Evolutionary conservation across 2,797 vertebrate genomes (phyloP), one percentile per base, ranked within the genome.

Genomic region (Fistularia tabacaria): DNA sequence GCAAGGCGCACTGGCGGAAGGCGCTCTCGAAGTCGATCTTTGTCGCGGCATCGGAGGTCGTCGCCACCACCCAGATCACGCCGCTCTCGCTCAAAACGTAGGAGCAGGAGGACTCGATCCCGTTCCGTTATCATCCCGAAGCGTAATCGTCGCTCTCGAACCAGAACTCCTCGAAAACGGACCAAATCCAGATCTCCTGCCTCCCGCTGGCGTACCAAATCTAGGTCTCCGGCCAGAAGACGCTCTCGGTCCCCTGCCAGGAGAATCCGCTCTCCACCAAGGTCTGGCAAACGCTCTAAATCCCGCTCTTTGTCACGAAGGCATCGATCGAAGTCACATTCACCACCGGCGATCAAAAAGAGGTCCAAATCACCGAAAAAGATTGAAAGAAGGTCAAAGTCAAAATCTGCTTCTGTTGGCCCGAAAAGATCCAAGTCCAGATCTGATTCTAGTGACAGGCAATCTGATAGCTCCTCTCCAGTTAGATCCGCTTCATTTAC

Each of bases 21-120:
- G 48, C 85, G 85, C 13, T 92, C 92, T 12, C 85, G 80, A 45
- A 91, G 87, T 54, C 79, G 78, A n/a, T 92, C 92, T 10, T 40
- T 62, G 36, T 87, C 89, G 36, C 57, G 81, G 0, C 89, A 85
- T 11, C 87, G 67, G 57, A 85, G 83, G 49, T 85, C 90, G 3
- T 87, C 91, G 0, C 79, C 79, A 3, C 80, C 86, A 3, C 80
- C 86, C 9, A 85, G 88, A 58, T 69, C 85, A 9, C 85, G 84
- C 1, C 85, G 85, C 12, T 90, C 91, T 14, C 78, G 89, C 6
- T 91, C 90, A 0, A 7, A 56, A 9, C 85, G 84, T 41, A 86
- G 80, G 64, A 63, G 59, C 63, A 85, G 86, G 15, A 72, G 88
- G 10, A 87, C 89, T 9, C 86, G 90, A 11, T 92, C 91, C 10